Evolutionary conservation across 1,140 invertebrate genomes (phyloP).

Genomic region (Drosophila nasuta): DNA sequence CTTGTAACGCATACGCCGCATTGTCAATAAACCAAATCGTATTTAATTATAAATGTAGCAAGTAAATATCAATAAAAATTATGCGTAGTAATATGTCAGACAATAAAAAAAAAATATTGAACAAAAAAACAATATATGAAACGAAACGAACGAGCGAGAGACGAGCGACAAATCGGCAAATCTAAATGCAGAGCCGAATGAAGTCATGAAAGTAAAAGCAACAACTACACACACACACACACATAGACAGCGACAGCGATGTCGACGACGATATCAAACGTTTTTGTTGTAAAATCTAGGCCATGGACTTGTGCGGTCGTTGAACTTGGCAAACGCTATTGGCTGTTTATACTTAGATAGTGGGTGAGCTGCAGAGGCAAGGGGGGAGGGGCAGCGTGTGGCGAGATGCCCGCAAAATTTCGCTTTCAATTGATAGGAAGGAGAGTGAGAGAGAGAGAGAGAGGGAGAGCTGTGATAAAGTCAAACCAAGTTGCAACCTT

Average conservation of each 20-base stretch:
- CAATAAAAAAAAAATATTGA: background rate
- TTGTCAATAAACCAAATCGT: constrained; percentile 9
- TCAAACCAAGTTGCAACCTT: constrained; percentile 1
- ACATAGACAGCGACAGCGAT: constrained; percentile 1
- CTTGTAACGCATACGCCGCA: constrained; percentile 43
- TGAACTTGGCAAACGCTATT: constrained; percentile 73
- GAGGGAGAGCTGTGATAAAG: background rate
- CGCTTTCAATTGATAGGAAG: constrained; percentile 59
- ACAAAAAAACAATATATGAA: background rate
- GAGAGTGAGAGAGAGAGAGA: background rate
- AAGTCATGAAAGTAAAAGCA: constrained; percentile 71
- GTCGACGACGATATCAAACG: constrained; percentile 22
- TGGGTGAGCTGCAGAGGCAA: background rate
- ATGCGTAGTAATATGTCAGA: constrained; percentile 11
- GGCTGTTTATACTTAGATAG: constrained; percentile 31
- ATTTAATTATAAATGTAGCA: constrained; percentile 3
- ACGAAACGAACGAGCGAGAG: background rate
- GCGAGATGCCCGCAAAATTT: constrained; percentile 42
- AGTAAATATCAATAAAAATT: constrained; percentile 19
- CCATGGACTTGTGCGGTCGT: constrained; percentile 80
- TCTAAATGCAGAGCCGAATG: constrained; percentile 38
- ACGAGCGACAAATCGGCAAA: constrained; percentile 45
- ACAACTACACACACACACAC: constrained; percentile 19
- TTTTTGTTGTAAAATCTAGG: constrained; percentile 77
- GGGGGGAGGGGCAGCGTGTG: background rate